These are phyloP conservation scores for Microcebus lehilahytsara DNA, from an alignment of 2,113 vertebrate species.

Conservation along the genomic window DNA sequence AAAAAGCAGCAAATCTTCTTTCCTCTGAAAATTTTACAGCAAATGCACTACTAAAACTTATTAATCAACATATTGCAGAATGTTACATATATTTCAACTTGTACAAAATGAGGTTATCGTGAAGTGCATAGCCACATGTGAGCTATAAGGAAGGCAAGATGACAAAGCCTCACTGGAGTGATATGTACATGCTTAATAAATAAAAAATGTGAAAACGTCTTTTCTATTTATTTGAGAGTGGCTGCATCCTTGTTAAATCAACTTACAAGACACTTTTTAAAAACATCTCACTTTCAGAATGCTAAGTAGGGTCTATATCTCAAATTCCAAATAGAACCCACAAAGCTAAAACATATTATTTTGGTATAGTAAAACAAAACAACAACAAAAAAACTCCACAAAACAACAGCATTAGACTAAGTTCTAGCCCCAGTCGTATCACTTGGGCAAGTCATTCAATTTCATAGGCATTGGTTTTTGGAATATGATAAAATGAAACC, in stretches of 20 bases:
- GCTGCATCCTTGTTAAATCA: not conserved
- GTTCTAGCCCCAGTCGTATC: not conserved
- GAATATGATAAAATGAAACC: not conserved
- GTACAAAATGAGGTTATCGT: not conserved
- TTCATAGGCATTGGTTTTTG: not conserved
- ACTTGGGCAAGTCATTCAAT: not conserved
- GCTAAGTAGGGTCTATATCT: not conserved
- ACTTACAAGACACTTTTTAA: not conserved
- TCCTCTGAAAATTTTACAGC: slow-evolving; percentile 39
- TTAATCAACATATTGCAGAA: slow-evolving; percentile 7
- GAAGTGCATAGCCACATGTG: not conserved
- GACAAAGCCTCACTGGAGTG: not conserved
- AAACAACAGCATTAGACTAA: not conserved
- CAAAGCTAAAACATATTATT: not conserved
- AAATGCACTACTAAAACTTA: slow-evolving; percentile 20
- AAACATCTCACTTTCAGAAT: not conserved
- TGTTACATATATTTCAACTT: not conserved
- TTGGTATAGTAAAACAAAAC: not conserved
- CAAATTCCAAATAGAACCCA: not conserved
- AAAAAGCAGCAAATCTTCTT: slow-evolving; percentile 25
- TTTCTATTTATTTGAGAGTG: not conserved
- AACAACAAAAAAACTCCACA: not conserved
- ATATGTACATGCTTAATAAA: not conserved
- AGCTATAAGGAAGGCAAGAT: not conserved
- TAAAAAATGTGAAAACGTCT: not conserved